A percentile compares a stretch with the other conserved stretches of the same genome.
These are phyloP conservation scores for Camelus bactrianus DNA, from an alignment of 2,113 vertebrate genomes.

Conservation along the genomic window DNA sequence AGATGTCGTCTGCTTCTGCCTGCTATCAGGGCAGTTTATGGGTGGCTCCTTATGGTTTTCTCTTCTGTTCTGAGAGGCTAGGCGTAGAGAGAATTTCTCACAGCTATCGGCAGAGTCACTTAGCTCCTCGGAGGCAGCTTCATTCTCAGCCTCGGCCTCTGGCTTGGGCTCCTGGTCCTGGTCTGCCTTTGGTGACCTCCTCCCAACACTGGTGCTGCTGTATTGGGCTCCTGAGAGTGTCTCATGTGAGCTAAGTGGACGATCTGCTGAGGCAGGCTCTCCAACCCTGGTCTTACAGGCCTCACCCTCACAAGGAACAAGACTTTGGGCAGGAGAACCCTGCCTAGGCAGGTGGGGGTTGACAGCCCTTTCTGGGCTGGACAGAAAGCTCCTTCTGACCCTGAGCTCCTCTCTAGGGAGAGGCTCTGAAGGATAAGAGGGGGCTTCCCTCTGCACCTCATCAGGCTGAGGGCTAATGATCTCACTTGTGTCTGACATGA, in stretches of 20 bases:
- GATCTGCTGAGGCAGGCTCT: slow-evolving; percentile 21
- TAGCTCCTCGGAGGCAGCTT: slow-evolving; percentile 64
- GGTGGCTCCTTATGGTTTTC: neutral
- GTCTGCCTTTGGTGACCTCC: neutral
- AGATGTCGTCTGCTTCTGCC: slow-evolving; percentile 43
- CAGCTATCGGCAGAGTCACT: slow-evolving; percentile 74
- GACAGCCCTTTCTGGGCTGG: slow-evolving; percentile 63
- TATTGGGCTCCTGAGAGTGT: neutral
- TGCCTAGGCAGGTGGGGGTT: neutral
- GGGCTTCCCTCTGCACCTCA: neutral
- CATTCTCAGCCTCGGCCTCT: slow-evolving; percentile 27
- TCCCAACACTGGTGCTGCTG: neutral
- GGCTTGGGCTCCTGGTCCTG: neutral
- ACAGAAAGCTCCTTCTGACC: slow-evolving; percentile 45
- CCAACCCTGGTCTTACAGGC: neutral
- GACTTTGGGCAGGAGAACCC: neutral
- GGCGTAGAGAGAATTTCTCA: slow-evolving; percentile 5
- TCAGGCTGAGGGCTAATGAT: slow-evolving; percentile 77
- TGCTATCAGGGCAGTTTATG: neutral
- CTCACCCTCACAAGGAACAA: neutral
- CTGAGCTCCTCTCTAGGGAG: slow-evolving; percentile 21
- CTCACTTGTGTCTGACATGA: slow-evolving; percentile 90
- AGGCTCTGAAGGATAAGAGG: neutral
- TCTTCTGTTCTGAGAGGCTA: slow-evolving; percentile 42
- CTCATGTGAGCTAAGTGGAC: neutral